These are phyloP conservation scores for Psix sp. DNA, from an alignment of 1,140 invertebrate species.

Conservation along the genomic window DNA sequence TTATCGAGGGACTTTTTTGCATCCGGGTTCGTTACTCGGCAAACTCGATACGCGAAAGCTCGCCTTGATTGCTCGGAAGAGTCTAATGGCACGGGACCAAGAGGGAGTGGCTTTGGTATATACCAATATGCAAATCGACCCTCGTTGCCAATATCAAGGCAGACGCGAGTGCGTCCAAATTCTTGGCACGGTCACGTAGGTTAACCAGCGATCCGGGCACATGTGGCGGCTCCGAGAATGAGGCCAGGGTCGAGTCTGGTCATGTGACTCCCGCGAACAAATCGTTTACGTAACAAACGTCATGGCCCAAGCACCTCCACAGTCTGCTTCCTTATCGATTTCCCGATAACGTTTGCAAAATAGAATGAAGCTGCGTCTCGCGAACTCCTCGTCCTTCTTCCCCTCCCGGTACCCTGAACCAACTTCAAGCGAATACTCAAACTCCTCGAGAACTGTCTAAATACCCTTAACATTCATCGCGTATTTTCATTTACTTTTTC, in stretches of 20 bases:
- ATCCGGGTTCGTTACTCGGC: slow-evolving; percentile 27
- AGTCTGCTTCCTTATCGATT: slow-evolving; percentile 35
- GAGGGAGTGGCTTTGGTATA: slow-evolving; percentile 35
- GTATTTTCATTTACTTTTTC: slow-evolving; percentile 48
- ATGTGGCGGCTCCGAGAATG: slow-evolving; percentile 62
- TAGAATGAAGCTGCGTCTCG: slow-evolving; percentile 19
- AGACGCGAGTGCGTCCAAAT: slow-evolving; percentile 51
- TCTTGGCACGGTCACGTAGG: slow-evolving; percentile 65
- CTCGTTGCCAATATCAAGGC: slow-evolving; percentile 49
- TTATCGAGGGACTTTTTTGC: slow-evolving; percentile 7
- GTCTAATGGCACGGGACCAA: slow-evolving; percentile 40
- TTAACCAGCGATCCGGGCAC: slow-evolving; percentile 53
- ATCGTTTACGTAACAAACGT: slow-evolving; percentile 49
- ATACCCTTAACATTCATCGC: slow-evolving; percentile 47
- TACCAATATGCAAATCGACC: slow-evolving; percentile 49
- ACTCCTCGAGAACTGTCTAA: slow-evolving; percentile 36
- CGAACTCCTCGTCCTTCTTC: neutral
- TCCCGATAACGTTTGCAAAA: slow-evolving; percentile 18
- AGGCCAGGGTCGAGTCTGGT: slow-evolving; percentile 66
- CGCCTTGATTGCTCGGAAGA: slow-evolving; percentile 21
- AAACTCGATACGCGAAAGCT: slow-evolving; percentile 11
- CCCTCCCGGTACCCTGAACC: slow-evolving; percentile 17
- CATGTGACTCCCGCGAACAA: slow-evolving; percentile 40
- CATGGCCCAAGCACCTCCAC: slow-evolving; percentile 1
- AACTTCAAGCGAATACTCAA: slow-evolving; percentile 25